Evolutionary conservation across 2,888 invertebrate species (phyloP).

Genomic region (Amiota mariae): DNA sequence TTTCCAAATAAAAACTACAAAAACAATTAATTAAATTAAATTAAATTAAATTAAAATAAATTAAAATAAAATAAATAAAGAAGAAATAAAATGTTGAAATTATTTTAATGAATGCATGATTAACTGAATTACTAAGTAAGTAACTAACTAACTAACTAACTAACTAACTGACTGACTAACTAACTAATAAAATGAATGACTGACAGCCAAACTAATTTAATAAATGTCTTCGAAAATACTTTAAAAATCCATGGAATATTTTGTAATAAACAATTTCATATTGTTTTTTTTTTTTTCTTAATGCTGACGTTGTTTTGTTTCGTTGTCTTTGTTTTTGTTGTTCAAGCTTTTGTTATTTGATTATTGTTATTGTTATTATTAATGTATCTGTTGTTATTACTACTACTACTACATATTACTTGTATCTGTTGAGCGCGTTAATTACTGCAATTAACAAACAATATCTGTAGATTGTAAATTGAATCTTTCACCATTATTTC

Average conservation of each 20-base stretch:
- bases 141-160: background rate
- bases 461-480: conserved; percentile 27
- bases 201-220: conserved; percentile 30
- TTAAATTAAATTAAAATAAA: background rate
- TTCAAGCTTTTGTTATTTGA: conserved; percentile 28
- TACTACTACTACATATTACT: conserved; percentile 8
- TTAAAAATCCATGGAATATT: conserved; percentile 46
- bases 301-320: conserved; percentile 23
- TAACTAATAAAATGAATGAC: background rate
- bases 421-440: conserved; percentile 47
- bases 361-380: conserved; percentile 25
- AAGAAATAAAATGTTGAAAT: conserved; percentile 11
- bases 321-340: conserved; percentile 27
- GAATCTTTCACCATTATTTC: conserved; percentile 10
- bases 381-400: conserved; percentile 22
- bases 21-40: background rate
- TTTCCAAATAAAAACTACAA: conserved; percentile 12
- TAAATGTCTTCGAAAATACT: conserved; percentile 54
- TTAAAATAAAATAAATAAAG: background rate
- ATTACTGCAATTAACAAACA: conserved; percentile 55
- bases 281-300: conserved; percentile 34
- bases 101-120: background rate
- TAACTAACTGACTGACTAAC: background rate
- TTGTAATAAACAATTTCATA: conserved; percentile 56
- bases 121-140: background rate